Evolutionary conservation across 2,888 invertebrate genomes (phyloP).

Genomic region (Macaria notata): DNA sequence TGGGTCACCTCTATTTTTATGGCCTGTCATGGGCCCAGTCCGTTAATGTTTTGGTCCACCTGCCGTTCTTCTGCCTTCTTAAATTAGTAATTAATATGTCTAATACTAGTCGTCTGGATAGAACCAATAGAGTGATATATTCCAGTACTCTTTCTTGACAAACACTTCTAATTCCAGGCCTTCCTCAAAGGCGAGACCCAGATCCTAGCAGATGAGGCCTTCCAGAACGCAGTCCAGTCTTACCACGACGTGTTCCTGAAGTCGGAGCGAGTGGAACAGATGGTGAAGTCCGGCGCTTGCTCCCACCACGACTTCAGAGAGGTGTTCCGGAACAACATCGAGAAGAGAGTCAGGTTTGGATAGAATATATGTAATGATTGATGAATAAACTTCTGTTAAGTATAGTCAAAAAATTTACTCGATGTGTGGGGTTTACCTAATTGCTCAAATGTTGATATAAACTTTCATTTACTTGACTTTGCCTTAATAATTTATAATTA

Average conservation of each 20-base stretch:
- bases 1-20: too few species aligned
- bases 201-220: conserved; percentile 98
- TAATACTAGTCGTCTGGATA: too few species aligned
- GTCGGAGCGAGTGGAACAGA: conserved; percentile 96
- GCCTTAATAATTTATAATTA: too few species aligned
- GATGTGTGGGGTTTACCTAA: too few species aligned
- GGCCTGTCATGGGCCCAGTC: too few species aligned
- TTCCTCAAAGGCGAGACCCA: conserved; percentile 99
- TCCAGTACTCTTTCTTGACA: background rate
- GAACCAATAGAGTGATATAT: background rate
- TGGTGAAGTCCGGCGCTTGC: conserved; percentile 99
- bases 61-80: too few species aligned
- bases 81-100: too few species aligned
- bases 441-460: too few species aligned
- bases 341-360: conserved; percentile 95
- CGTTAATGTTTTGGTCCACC: too few species aligned
- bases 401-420: too few species aligned
- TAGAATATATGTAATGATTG: background rate
- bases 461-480: too few species aligned
- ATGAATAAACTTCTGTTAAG: too few species aligned
- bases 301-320: conserved; percentile 99
- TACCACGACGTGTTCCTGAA: conserved; percentile 98
- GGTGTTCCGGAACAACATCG: conserved; percentile 97
- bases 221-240: conserved; percentile 98
- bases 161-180: conserved; percentile 77